Evolutionary conservation across 1,140 invertebrate species (phyloP).

Genomic region (Coenobita brevimanus): DNA sequence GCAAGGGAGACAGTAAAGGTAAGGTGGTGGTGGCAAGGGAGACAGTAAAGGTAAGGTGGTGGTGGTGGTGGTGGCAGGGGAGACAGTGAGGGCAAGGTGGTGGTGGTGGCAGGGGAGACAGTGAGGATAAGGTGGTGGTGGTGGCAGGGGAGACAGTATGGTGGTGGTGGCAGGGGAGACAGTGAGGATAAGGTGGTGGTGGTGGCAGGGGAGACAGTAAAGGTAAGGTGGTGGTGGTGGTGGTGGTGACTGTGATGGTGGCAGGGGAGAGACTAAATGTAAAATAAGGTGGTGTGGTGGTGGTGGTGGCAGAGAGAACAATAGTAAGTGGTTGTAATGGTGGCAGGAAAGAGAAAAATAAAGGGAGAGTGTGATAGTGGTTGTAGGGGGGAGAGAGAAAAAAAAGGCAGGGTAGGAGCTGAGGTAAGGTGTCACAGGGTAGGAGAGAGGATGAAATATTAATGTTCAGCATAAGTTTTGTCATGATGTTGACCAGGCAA

Average conservation of each 20-base stretch:
- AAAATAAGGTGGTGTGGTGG: not conserved
- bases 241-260: too few relatives aligned
- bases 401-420: too few relatives aligned
- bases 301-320: not conserved
- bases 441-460: not conserved
- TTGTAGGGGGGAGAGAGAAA: not conserved
- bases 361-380: not conserved
- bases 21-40: not conserved
- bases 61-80: not conserved
- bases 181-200: not conserved
- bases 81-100: not conserved
- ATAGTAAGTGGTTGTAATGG: not conserved
- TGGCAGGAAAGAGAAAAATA: not conserved
- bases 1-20: not conserved
- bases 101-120: not conserved
- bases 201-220: not conserved
- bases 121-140: not conserved
- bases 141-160: not conserved
- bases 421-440: not conserved
- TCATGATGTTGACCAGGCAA: too few relatives aligned
- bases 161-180: not conserved
- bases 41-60: conserved; percentile 13
- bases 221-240: not conserved
- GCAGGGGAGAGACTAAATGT: not conserved
- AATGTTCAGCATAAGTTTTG: too few relatives aligned